Evolutionary conservation across 2,797 vertebrate species (phyloP), one percentile per base, ranked within the genome.

Genomic region (Eremophila alpestris): DNA sequence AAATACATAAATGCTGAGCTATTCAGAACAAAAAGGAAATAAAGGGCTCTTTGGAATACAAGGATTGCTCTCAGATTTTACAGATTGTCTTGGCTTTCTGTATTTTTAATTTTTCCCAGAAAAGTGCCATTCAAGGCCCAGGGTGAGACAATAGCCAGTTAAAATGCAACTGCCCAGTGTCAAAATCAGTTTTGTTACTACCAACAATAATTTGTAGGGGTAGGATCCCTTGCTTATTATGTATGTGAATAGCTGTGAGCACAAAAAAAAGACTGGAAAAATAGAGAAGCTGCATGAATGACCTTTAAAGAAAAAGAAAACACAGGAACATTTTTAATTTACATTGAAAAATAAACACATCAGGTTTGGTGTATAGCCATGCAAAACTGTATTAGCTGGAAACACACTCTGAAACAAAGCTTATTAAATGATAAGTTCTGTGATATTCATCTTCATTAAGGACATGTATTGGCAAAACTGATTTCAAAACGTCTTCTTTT

Each of bases 401-500:
- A 60, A 83, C 56, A 78, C 20, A 38, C 38, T 93, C 59, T 80
- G 76, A 71, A 67, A 93, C 55, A 92, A 91, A 91, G 84, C 46
- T 70, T 58, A 87, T 94, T 83, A 88, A 89, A 29, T 49, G 27
- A 13, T 63, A 93, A 83, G 59, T 30, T 59, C 77, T 1, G 2
- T 87, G 93, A 97, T 95, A 94, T 78, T 82, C 91, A 96, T 96
- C 97, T 95, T 95, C 90, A 58, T 93, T 93, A 56, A 90, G 95
- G 95, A 92, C 34, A 68, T 63, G 7, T 71, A 41, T 41, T 22
- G 24, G 56, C 19, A 76, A 76, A 93, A 76, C 14, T 30, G 24
- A 63, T 83, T 83, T 77, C 34, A 77, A 92, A 90, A 75, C 41
- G 34, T 54, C 91, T 88, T 41, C 15, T 60, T 36, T 83, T 69